These are phyloP conservation scores for Choristoneura rosaceana DNA, from an alignment of 2,888 invertebrate species.

Conservation along the genomic window DNA sequence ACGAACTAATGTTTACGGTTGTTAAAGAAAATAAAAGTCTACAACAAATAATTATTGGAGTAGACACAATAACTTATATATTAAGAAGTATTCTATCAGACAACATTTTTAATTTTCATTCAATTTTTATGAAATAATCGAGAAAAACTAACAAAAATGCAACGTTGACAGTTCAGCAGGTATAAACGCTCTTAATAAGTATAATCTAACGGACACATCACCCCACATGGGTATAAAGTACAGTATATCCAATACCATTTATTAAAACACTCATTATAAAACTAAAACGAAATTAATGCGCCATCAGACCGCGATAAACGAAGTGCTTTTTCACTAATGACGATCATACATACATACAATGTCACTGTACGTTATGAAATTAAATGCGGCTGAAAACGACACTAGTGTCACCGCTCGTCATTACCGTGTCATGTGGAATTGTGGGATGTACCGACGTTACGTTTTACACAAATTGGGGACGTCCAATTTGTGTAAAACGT, in stretches of 20 bases:
- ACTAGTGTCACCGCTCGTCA: neutral
- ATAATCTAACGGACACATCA: neutral
- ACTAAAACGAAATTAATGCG: conserved; percentile 59
- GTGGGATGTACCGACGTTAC: neutral
- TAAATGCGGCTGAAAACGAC: conserved; percentile 38
- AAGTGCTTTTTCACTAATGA: conserved; percentile 67
- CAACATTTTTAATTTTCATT: no score
- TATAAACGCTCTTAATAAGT: no score
- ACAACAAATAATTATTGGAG: no score
- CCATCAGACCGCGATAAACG: conserved; percentile 60
- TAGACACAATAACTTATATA: no score
- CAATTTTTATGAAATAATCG: no score
- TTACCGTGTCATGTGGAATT: neutral
- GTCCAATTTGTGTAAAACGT: conserved; percentile 21
- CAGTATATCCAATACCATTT: conserved; percentile 56
- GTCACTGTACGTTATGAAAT: conserved; percentile 32
- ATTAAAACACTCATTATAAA: conserved; percentile 70
- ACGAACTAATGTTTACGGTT: no score
- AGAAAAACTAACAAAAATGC: no score
- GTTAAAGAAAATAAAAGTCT: no score
- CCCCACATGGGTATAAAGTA: conserved; percentile 38
- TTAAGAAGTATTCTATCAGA: no score
- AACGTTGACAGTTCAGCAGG: no score
- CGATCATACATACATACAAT: conserved; percentile 47
- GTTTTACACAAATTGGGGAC: neutral